Percentiles rank a stretch among this genome's conserved stretches.
Evolutionary conservation across 2,113 vertebrate genomes (phyloP).

Genomic region (Sterrhoptilus dennistouni): DNA sequence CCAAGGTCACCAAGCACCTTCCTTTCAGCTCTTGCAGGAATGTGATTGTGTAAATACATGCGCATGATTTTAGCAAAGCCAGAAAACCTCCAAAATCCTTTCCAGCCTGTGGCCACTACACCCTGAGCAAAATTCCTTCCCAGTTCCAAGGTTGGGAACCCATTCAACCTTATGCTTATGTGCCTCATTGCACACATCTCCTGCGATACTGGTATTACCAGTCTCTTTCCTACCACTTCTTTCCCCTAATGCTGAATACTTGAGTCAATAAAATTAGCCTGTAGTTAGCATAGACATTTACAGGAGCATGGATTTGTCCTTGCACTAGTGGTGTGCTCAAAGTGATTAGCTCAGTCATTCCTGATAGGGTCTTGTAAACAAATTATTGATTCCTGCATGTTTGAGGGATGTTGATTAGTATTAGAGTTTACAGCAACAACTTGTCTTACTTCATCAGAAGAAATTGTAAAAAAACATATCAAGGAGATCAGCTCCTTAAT

Average conservation of each 20-base stretch:
- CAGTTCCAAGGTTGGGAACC: not conserved
- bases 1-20: not conserved
- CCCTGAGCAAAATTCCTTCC: not conserved
- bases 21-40: not conserved
- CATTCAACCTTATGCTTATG: accelerated
- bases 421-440: not conserved
- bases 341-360: not conserved
- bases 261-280: not conserved
- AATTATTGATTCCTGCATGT: not conserved
- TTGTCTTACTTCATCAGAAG: not conserved
- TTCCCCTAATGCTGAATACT: not conserved
- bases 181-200: not conserved
- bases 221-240: not conserved
- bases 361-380: not conserved
- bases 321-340: not conserved
- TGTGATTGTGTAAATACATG: not conserved
- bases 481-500: not conserved
- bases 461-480: not conserved
- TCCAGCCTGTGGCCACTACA: not conserved
- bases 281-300: not conserved
- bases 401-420: not conserved
- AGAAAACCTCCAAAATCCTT: not conserved
- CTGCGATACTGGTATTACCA: not conserved
- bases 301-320: not conserved
- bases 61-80: not conserved